A percentile compares a stretch with the other conserved stretches of the same genome.
These are phyloP conservation scores for Miltochrista miniata DNA, from an alignment of 2,888 invertebrate species.

Conservation along the genomic window DNA sequence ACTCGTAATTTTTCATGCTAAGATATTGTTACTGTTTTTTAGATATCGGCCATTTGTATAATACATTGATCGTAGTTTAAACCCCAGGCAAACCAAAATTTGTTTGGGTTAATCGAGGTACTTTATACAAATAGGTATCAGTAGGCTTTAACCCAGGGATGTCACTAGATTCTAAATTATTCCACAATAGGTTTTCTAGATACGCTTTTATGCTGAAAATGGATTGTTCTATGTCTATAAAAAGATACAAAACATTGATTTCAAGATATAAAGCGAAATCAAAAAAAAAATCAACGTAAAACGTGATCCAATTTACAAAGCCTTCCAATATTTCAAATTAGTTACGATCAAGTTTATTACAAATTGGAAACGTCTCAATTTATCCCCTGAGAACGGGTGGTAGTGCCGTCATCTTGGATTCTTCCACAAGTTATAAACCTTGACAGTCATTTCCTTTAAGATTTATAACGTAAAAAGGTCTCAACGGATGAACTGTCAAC, in stretches of 20 bases:
- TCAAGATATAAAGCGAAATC: constrained; percentile 47
- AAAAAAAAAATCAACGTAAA: constrained; percentile 57
- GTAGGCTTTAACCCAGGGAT: constrained; percentile 27
- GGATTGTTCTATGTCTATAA: constrained; percentile 15
- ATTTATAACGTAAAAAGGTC: too few species aligned
- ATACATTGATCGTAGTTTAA: constrained; percentile 72
- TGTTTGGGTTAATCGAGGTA: constrained; percentile 50
- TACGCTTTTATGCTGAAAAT: constrained; percentile 25
- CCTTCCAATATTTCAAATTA: constrained; percentile 71
- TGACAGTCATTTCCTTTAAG: constrained; percentile 8
- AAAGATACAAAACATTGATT: constrained; percentile 31
- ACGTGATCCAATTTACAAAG: constrained; percentile 74
- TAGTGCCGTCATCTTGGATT: constrained; percentile 56
- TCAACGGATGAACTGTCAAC: too few species aligned
- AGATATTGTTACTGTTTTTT: constrained; percentile 68
- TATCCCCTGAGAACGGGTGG: constrained; percentile 53
- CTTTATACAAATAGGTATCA: constrained; percentile 38
- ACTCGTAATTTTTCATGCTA: constrained; percentile 68
- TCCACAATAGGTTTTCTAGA: constrained; percentile 30
- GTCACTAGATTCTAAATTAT: constrained; percentile 36
- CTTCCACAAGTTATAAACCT: constrained; percentile 45
- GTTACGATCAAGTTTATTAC: constrained; percentile 74
- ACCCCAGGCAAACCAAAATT: constrained; percentile 54
- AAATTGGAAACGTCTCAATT: constrained; percentile 68
- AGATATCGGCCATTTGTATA: constrained; percentile 76